Base-by-base conservation (phyloP, 2,797 vertebrate genomes). In the Myoxocephalus aenaeus region DNA sequence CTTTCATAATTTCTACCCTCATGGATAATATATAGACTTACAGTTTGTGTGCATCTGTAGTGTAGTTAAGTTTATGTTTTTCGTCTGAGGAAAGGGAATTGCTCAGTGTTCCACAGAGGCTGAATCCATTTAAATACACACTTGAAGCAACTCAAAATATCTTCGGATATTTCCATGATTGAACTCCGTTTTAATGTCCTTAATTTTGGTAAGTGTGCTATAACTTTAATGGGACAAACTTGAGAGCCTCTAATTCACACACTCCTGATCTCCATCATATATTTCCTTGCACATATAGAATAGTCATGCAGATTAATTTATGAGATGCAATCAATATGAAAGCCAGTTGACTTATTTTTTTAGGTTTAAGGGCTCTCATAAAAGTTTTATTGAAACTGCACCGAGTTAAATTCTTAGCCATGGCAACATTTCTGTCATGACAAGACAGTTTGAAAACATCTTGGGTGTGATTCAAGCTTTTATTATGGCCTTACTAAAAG, bases 131-230 rank as follows among this genome's bases (percentile, higher is more conserved):
- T 44, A 58, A 72, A 70, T n/a, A 57, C 42, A 56, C 29, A 63
- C 29, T 83, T 80, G 17, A 80, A 57, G 50, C 22, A 29, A 32
- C 50, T 73, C 75, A 65, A 34, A 65, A 79, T 78, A 53, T 64
- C 40, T 72, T 27, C 7, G 12, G 38, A 70, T 17, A 62, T 80
- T 62, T 75, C 20, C 65, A 46, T 68, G 67, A 86, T 64, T 88
- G 59, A 82, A 63, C 61, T 79, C 56, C 17, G 7, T 63, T 83
- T 79, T 76, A 82, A 85, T 64, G 67, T 36, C 69, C 61, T 80
- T 79, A 76, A 89, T 90, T 86, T 73, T 74, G 53, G 7, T 86
- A 76, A 88, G 83, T 91, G 85, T 77, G 53, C 86, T 56, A 51
- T 83, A 71, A 86, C 73, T 79, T 83, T 86, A 79, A 85, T 80